phyloP scores from a whole-genome alignment of 2,888 invertebrate species.

The Pherbina coryleti region DNA sequence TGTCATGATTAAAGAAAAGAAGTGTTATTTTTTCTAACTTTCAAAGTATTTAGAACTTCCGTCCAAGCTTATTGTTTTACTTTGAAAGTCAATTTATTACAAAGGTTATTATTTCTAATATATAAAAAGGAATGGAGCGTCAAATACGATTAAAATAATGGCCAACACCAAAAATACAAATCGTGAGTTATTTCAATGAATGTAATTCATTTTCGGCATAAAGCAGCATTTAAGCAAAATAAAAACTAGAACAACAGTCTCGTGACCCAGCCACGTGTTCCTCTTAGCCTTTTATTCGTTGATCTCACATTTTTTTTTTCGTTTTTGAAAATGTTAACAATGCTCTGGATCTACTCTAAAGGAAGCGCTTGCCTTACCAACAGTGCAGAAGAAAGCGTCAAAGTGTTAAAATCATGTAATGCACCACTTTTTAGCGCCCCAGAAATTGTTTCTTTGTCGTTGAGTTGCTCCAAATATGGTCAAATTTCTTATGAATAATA shows the following conservation, averaged over 20 bases:
- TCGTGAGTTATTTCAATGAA: background rate
- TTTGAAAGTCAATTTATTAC: too few species aligned
- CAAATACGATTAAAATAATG: background rate
- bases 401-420: background rate
- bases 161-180: background rate
- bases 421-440: background rate
- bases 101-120: too few species aligned
- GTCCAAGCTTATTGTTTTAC: too few species aligned
- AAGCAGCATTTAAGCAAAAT: too few species aligned
- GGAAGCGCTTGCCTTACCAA: background rate
- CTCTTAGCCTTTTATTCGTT: background rate
- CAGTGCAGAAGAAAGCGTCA: background rate
- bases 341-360: background rate
- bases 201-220: too few species aligned
- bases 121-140: too few species aligned
- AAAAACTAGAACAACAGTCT: too few species aligned
- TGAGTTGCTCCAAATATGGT: slow-evolving; percentile 5
- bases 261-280: background rate
- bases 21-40: too few species aligned
- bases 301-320: background rate
- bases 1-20: too few species aligned
- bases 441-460: background rate
- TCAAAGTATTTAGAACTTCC: too few species aligned
- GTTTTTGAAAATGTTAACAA: too few species aligned
- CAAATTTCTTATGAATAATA: background rate